A percentile compares a stretch with the other conserved stretches of the same genome.
Conservation (phyloP, 1,140 invertebrate genomes). For the Cherax quadricarinatus region DNA sequence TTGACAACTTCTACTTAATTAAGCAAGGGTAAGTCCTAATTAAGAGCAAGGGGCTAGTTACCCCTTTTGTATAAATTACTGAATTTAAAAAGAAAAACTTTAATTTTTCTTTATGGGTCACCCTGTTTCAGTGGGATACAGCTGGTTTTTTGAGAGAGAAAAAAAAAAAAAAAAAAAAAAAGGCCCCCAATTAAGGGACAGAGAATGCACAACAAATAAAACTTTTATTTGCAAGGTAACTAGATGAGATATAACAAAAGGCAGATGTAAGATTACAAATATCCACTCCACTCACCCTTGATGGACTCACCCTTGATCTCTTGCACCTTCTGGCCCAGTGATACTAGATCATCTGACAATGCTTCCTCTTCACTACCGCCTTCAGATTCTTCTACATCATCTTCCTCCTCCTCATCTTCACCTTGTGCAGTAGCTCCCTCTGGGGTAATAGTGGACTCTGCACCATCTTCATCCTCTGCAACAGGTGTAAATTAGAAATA, state of each 20-base stretch:
- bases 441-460: neutral
- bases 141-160: too few relatives aligned
- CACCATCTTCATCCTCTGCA: slow-evolving; percentile 14
- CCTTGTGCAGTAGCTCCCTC: slow-evolving; percentile 2
- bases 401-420: slow-evolving; percentile 29
- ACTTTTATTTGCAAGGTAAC: neutral
- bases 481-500: neutral
- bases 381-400: slow-evolving; percentile 39
- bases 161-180: too few relatives aligned
- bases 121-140: too few relatives aligned
- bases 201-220: too few relatives aligned
- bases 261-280: slow-evolving; percentile 27
- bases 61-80: too few relatives aligned
- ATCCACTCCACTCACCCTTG: slow-evolving; percentile 59
- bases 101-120: too few relatives aligned
- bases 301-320: slow-evolving; percentile 70
- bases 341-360: slow-evolving; percentile 52
- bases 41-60: too few relatives aligned
- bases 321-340: slow-evolving; percentile 62
- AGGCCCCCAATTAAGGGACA: too few relatives aligned
- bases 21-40: too few relatives aligned
- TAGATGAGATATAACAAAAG: neutral
- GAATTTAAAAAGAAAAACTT: too few relatives aligned
- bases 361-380: slow-evolving; percentile 42
- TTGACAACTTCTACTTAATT: too few relatives aligned